Evolutionary conservation across 2,797 vertebrate genomes (phyloP).

Genomic region (Valencia hispanica): DNA sequence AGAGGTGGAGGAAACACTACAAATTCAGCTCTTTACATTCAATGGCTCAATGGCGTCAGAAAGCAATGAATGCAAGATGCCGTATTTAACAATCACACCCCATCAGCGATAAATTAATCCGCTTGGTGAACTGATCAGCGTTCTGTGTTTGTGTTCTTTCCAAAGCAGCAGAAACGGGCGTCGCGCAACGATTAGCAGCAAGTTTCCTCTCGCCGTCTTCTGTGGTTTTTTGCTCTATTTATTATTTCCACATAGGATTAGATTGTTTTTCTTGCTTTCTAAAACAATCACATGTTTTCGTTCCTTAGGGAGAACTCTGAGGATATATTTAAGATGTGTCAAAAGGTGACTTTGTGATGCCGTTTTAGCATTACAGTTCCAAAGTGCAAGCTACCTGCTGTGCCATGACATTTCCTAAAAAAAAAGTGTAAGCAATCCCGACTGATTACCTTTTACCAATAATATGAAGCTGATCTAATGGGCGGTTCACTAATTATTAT

Average conservation of each 20-base stretch:
- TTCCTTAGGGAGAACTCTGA: conserved; percentile 23
- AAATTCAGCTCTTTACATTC: conserved; percentile 35
- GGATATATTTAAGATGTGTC: conserved; percentile 59
- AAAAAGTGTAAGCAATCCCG: conserved; percentile 5
- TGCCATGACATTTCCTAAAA: conserved; percentile 67
- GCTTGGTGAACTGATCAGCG: conserved; percentile 45
- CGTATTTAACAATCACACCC: conserved; percentile 32
- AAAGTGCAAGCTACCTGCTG: conserved; percentile 76
- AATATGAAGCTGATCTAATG: conserved; percentile 20
- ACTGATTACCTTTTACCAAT: conserved; percentile 18
- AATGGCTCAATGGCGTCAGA: conserved; percentile 41
- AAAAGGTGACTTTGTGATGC: conserved; percentile 56
- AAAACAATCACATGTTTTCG: conserved; percentile 8
- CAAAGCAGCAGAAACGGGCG: conserved; percentile 30
- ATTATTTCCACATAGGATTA: conserved; percentile 20
- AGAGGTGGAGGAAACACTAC: conserved; percentile 15
- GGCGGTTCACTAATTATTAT: conserved; percentile 38
- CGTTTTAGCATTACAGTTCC: conserved; percentile 56
- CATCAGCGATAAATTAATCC: conserved; percentile 51
- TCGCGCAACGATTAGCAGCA: conserved; percentile 42
- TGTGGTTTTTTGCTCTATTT: conserved; percentile 46
- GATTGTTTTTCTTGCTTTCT: neutral
- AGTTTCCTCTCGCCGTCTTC: conserved; percentile 44
- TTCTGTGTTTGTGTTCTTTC: conserved; percentile 55
- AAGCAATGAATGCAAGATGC: conserved; percentile 34